These are phyloP conservation scores for Perca flavescens DNA, from an alignment of 2,113 vertebrate species.

Conservation along the genomic window DNA sequence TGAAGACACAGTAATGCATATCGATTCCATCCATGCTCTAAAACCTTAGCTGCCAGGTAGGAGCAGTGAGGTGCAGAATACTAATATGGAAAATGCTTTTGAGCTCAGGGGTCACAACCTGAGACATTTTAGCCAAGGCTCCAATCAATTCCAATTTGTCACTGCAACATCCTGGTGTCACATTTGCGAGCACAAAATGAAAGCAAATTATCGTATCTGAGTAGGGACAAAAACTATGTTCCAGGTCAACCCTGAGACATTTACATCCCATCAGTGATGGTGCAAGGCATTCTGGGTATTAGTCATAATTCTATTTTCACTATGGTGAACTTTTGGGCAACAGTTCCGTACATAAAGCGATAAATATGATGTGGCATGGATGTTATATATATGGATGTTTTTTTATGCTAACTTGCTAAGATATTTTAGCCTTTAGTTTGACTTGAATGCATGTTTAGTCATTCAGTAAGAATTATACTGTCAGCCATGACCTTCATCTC, in stretches of 20 bases:
- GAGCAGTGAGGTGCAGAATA: constrained; percentile 66
- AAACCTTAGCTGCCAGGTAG: constrained; percentile 59
- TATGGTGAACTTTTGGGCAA: constrained; percentile 1
- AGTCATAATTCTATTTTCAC: constrained; percentile 39
- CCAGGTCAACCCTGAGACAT: constrained; percentile 64
- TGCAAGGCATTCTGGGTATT: constrained; percentile 47
- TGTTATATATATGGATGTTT: neutral
- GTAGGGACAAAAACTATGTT: constrained; percentile 59
- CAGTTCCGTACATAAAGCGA: neutral
- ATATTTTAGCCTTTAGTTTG: constrained; percentile 1
- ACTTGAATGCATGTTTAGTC: neutral
- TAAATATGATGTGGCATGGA: neutral
- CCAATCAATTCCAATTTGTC: constrained; percentile 84
- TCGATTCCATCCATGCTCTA: constrained; percentile 68
- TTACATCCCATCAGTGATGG: constrained; percentile 48
- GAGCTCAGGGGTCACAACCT: constrained; percentile 75
- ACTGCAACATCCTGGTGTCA: constrained; percentile 69
- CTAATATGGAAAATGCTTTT: constrained; percentile 73
- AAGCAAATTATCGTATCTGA: constrained; percentile 70
- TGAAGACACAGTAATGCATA: constrained; percentile 28
- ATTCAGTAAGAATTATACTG: neutral
- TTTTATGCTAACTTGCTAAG: neutral
- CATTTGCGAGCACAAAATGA: constrained; percentile 65
- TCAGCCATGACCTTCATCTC: neutral
- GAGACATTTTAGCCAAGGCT: constrained; percentile 71